Conservation (phyloP, 2,113 vertebrate genomes). For the Macrotus californicus region DNA sequence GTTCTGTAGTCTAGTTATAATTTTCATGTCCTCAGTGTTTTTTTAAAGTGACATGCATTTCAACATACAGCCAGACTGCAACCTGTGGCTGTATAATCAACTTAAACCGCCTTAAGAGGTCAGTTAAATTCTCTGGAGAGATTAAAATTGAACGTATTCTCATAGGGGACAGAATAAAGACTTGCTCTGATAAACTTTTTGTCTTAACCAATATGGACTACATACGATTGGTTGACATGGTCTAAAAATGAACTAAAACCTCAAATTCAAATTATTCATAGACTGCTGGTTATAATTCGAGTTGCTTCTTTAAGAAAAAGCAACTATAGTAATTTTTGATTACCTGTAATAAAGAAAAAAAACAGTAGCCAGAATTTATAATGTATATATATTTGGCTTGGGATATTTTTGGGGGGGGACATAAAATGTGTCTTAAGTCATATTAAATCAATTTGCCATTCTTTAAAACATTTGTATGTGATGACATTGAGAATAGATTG, state of each 20-base stretch:
- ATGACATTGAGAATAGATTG: background rate
- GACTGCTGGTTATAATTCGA: background rate
- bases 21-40: background rate
- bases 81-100: background rate
- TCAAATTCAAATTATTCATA: background rate
- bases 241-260: conserved; percentile 21
- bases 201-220: background rate
- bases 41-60: background rate
- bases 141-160: background rate
- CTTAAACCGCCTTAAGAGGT: background rate
- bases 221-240: background rate
- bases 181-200: background rate
- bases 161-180: background rate
- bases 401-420: background rate
- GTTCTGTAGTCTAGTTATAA: background rate
- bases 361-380: background rate
- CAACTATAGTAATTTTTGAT: background rate
- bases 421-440: background rate
- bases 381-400: background rate
- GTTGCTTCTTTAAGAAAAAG: background rate
- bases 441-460: background rate
- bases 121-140: background rate
- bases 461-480: background rate
- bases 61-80: background rate
- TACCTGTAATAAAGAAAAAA: background rate